A percentile compares a stretch with the other conserved stretches of the same genome.
These are phyloP conservation scores for Ceyx erithaca DNA, from an alignment of 2,797 vertebrate species.

Conservation along the genomic window DNA sequence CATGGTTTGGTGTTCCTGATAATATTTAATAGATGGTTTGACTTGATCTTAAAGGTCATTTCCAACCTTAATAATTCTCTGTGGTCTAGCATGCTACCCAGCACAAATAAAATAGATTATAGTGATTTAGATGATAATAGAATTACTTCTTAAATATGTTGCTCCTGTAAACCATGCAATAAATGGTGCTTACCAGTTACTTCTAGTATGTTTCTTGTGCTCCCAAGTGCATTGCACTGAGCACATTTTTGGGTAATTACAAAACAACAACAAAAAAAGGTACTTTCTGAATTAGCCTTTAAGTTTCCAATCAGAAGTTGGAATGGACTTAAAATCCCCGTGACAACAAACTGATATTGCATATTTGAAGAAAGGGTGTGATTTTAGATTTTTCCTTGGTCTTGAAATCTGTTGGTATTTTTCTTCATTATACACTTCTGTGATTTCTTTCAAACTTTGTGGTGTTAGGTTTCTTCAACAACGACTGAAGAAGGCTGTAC, in stretches of 20 bases:
- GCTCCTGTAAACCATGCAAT: not conserved
- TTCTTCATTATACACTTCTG: not conserved
- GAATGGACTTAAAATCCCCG: not conserved
- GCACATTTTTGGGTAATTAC: not conserved
- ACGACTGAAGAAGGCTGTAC: conserved; percentile 94
- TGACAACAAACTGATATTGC: not conserved
- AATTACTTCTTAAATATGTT: not conserved
- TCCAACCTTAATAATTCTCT: too few species aligned
- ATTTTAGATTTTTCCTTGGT: not conserved
- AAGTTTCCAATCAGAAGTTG: not conserved
- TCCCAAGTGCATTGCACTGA: not conserved
- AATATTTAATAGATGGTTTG: too few species aligned
- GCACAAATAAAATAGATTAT: not conserved
- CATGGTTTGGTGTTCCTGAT: too few species aligned
- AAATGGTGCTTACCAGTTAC: not conserved
- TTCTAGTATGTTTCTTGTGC: not conserved
- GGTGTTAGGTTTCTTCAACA: conserved; percentile 92
- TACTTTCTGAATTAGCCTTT: not conserved
- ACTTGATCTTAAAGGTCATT: too few species aligned
- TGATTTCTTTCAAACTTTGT: not conserved
- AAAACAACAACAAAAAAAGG: not conserved
- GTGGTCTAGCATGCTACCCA: not conserved
- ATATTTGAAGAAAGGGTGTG: not conserved
- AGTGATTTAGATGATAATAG: not conserved
- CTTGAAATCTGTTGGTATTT: not conserved